phyloP scores from a whole-genome alignment of 2,797 vertebrate species.

The Emydoidea blandingii region DNA sequence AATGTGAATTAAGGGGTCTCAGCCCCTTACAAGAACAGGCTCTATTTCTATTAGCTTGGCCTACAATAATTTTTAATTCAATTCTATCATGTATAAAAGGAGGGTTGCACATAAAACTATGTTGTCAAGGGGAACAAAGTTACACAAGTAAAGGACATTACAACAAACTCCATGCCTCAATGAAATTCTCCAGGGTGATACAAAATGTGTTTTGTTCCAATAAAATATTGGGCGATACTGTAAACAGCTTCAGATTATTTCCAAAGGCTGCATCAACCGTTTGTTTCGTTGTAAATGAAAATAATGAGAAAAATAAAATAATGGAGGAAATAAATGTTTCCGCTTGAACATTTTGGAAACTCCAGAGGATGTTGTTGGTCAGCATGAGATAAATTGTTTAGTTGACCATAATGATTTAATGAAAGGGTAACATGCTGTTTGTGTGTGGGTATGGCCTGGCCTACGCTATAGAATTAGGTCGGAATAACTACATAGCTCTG shows the following conservation, averaged over 20 bases:
- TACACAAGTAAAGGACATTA: conserved; percentile 33
- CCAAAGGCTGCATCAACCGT: conserved; percentile 52
- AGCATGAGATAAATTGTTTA: not conserved
- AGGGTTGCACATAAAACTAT: conserved; percentile 17
- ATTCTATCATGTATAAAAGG: conserved; percentile 2
- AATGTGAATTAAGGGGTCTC: not conserved
- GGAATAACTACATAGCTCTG: no score
- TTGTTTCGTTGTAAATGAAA: conserved; percentile 26
- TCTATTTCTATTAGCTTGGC: not conserved
- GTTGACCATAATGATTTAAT: not conserved
- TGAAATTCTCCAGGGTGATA: conserved; percentile 33
- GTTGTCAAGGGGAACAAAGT: conserved; percentile 30
- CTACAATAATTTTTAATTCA: conserved; percentile 12
- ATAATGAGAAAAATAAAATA: conserved; percentile 10
- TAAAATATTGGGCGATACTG: conserved; percentile 46
- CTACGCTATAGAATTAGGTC: no score
- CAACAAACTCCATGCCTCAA: conserved; percentile 1
- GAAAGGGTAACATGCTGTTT: rapidly evolving
- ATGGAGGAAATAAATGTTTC: conserved; percentile 47
- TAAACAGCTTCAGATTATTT: conserved; percentile 46
- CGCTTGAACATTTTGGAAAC: conserved; percentile 25
- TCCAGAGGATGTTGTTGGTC: conserved; percentile 36
- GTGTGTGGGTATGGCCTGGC: not conserved
- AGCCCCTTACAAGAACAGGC: not conserved
- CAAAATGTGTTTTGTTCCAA: not conserved